Base-by-base conservation (phyloP, 2,797 vertebrate species). In the Myotis daubentonii region DNA sequence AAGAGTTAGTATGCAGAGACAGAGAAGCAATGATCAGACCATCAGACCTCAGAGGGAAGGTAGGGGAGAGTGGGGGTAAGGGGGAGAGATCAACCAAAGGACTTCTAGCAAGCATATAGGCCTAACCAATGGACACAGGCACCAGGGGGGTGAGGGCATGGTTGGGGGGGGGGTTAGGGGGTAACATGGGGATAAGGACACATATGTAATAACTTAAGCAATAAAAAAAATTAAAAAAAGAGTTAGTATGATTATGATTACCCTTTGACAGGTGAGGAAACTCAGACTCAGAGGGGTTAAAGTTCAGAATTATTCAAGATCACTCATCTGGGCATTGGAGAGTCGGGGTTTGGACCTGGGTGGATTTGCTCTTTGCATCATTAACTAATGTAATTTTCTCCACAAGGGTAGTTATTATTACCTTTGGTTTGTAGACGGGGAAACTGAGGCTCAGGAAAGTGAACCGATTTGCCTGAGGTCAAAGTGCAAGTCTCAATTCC, bases 351-450 rank as follows among this genome's bases (percentile, higher is more conserved):
- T 74, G 66, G 68, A 72, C 66, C 16, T 13, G 55, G 17, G 11
- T 91, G 62, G 91, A 20, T 84, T 25, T 91, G 25, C 6, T 78
- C 44, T 89, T 92, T 83, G 51, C 36, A 87, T 62, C 68, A 57
- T 41, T 93, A 75, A 68, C 62, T 62, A 86, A 88, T 66, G 22
- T 41, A 75, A 65, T 70, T 53, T 86, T 83, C 38, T 89, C 68
- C 53, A 38, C 11, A 84, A n/a, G 28, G 2, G 49, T 36, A 79
- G 91, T 86, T 93, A 70, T 65, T 80, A 10, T 41, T 60, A 87
- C 33, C 41, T 87, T 83, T 89, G 33, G n/a, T 47, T 87, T 87
- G 83, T 16, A 86, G 30, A 51, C 53, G 83, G 47, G 47, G 23
- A 71, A 82, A 83, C 51, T 66, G 74, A 84, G 84, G 36, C 65